Conservation (phyloP, 2,113 vertebrate genomes). For the Hydropotes inermis region DNA sequence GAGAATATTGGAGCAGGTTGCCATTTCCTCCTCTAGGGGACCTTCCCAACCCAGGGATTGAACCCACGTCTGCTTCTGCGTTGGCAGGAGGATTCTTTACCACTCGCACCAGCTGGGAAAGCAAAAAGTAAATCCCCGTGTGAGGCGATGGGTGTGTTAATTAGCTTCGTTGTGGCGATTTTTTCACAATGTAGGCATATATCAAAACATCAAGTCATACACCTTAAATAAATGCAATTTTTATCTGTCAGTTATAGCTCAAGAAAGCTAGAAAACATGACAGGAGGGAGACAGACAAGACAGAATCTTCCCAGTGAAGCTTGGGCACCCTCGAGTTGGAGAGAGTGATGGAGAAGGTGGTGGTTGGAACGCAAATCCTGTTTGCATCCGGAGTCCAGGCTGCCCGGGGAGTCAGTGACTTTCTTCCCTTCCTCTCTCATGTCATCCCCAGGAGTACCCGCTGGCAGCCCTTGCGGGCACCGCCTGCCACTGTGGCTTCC, state of each 20-base stretch:
- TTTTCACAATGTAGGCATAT: not conserved
- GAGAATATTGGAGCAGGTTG: not conserved
- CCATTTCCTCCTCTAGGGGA: not conserved
- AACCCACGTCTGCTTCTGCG: not conserved
- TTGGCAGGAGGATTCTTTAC: not conserved
- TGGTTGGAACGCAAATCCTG: not conserved
- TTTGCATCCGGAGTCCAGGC: fast-evolving
- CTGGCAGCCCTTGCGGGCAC: slow-evolving; percentile 90
- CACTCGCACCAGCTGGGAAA: not conserved
- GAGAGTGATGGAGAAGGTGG: not conserved
- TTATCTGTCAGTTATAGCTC: not conserved
- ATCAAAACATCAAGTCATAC: not conserved
- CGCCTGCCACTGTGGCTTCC: slow-evolving; percentile 92
- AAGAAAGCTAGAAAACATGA: not conserved
- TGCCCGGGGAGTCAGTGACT: fast-evolving
- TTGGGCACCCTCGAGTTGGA: not conserved
- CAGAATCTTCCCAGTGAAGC: not conserved
- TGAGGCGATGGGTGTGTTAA: not conserved
- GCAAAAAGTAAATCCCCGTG: not conserved
- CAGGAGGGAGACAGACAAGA: fast-evolving
- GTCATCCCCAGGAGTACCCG: slow-evolving; percentile 87
- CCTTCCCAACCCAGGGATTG: not conserved
- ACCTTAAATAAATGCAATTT: not conserved
- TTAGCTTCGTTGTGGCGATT: not conserved
- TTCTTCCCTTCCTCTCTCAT: not conserved